Evolutionary conservation across 2,113 vertebrate genomes (phyloP), one percentile per base, ranked within the genome.

Genomic region (Etheostoma cragini): DNA sequence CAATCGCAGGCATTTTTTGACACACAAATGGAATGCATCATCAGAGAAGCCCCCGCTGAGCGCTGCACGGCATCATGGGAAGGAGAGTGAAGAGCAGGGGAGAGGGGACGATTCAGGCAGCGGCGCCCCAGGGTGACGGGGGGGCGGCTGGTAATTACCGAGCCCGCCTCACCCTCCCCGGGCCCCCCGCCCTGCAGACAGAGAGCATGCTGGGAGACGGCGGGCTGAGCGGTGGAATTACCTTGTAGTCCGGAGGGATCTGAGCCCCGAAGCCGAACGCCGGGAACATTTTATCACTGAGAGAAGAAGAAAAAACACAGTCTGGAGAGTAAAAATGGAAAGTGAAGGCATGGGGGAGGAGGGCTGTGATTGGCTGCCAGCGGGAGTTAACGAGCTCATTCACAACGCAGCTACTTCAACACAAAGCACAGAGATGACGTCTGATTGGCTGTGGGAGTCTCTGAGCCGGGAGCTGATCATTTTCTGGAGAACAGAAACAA

Each of bases 201-300:
- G 75, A 82, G 53, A 63, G 85, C 81, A 83, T 65, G 70, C 87
- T 87, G 90, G 81, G 85, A 85, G 35, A 47, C 0, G 45, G 30
- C 4, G 45, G 76, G 80, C 53, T 0, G 19, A 68, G 45, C 60
- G 17, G 15, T 19, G 24, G 56, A 66, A 92, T 94, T 94, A 99
- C 98, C 96, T 98, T 98, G 89, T 95, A 99, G 86, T 99, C 97
- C 1, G 98, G 97, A 47, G 98, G 98, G 95, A 99, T 98, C 89
- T 94, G 96, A 94, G 97, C 98, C 0, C 97, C 98, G 61, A 99
- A 99, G 84, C 98, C 98, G 71, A 99, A 98, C 30, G 97, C 98
- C n/a, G 98, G 98, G 88, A 99, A 99, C 98, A 99, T 99, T 96
- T 99, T 99, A 91, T 99, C 98, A 93, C 98, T 99, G 95, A n/a